Base-by-base conservation (phyloP, 2,113 vertebrate species). In the Sarotherodon lohbergeri region DNA sequence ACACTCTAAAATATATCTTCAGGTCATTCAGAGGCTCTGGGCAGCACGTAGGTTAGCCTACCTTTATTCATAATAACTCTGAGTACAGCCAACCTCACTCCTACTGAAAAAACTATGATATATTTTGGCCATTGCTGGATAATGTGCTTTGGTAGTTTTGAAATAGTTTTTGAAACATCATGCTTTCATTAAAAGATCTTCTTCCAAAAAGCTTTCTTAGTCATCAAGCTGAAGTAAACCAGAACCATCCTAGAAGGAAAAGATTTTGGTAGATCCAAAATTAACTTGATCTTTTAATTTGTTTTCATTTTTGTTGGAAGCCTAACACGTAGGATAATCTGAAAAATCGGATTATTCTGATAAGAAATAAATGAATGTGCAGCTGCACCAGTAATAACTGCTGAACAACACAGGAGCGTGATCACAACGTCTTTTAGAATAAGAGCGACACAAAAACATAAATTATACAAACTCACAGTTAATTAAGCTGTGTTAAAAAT, bases 281-380 rank as follows among this genome's bases (percentile, higher is more conserved):
- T 63, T 6, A 11, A 63, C 29, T 63, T 34, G 29, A 63, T 63
- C 29, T 11, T 63, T 63, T 63, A 1, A 34, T 63, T 63, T 36
- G 59, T 1, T 63, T 63, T 63, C 59, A 2, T 11, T 63, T 63
- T 36, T 36, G 29, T 63, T 19, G 29, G 59, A 63, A 19, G 59
- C 2, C 32, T 11, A 63, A n/a, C 59, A 63, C 19, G 57, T 61
- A 34, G 59, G 0, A 61, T 19, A 10, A 61, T 0, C 29, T 61
- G 29, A 63, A 19, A 0, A 63, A 63, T 34, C 4, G 0, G 14
- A 17, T 61, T 32, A 59, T 32, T 59, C 56, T 59, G 13, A 29
- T 29, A 59, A 29, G 56, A 32, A 9, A 61, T 32, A 9, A 61
- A 4, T 24, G 5, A 56, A 56, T 56, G 54, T 24, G 55, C 22